Evolutionary conservation across 2,113 vertebrate species (phyloP).

Genomic region (Ifrita kowaldi): DNA sequence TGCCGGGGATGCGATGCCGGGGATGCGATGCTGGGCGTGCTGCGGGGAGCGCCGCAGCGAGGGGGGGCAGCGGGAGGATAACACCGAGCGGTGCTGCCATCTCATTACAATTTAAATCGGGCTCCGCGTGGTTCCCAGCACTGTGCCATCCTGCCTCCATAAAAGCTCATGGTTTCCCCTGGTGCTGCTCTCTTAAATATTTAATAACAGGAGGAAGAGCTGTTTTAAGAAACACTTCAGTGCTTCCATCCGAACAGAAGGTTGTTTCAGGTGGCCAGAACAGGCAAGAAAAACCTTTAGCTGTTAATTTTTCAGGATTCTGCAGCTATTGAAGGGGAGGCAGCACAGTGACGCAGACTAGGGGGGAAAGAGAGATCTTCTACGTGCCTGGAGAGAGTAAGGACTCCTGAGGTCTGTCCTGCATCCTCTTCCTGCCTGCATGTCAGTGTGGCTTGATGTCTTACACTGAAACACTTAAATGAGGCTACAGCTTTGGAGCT

Average conservation of each 20-base stretch:
- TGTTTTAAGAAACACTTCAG: neutral
- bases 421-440: neutral
- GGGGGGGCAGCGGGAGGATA: neutral
- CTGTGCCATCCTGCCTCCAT: neutral
- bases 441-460: neutral
- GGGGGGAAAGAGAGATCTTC: neutral
- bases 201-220: slow-evolving; percentile 13
- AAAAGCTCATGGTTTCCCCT: neutral
- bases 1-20: neutral
- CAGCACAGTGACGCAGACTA: neutral
- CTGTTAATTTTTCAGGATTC: neutral
- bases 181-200: neutral
- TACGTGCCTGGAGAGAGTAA: neutral
- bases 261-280: neutral
- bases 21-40: neutral
- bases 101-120: neutral
- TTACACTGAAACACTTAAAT: neutral
- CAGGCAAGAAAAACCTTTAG: neutral
- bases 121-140: neutral
- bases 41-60: neutral
- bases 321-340: neutral
- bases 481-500: neutral
- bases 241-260: neutral
- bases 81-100: neutral
- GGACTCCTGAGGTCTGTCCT: neutral